phyloP scores from a whole-genome alignment of 2,888 invertebrate species.

The Dusona sp. region DNA sequence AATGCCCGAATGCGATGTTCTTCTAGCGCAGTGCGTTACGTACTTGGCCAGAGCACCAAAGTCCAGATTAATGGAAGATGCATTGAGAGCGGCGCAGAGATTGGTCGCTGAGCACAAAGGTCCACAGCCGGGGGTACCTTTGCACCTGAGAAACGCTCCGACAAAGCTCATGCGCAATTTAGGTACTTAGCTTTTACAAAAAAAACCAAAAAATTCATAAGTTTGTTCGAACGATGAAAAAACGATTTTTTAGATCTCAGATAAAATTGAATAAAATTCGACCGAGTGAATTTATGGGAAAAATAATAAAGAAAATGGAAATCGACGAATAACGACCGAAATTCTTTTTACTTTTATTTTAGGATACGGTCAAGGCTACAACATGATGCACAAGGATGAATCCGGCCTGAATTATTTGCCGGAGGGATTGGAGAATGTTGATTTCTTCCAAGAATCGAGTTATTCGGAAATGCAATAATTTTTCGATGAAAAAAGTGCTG shows the following conservation, averaged over 20 bases:
- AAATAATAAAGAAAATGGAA: not conserved
- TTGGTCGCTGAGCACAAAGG: slow-evolving; percentile 88
- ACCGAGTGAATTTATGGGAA: not conserved
- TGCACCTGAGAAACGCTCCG: slow-evolving; percentile 92
- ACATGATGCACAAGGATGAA: slow-evolving; percentile 86
- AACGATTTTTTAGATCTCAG: no score
- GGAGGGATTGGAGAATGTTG: slow-evolving; percentile 87
- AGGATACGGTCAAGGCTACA: slow-evolving; percentile 89
- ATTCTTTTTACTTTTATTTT: slow-evolving; percentile 53
- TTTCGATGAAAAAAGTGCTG: slow-evolving; percentile 42
- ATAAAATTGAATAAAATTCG: not conserved
- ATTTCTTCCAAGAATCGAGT: slow-evolving; percentile 86
- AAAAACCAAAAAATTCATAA: not conserved
- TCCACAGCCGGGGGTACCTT: slow-evolving; percentile 90
- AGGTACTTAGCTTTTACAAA: slow-evolving; percentile 84
- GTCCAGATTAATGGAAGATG: slow-evolving; percentile 86
- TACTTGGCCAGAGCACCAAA: slow-evolving; percentile 92
- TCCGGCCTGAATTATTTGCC: slow-evolving; percentile 89
- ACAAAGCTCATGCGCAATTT: slow-evolving; percentile 91
- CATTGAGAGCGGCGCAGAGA: slow-evolving; percentile 87
- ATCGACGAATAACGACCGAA: not conserved
- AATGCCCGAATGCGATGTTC: slow-evolving; percentile 92
- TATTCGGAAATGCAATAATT: slow-evolving; percentile 39
- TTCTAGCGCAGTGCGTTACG: slow-evolving; percentile 91
- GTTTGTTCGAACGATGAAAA: not conserved